These are phyloP conservation scores for cat (Felis catus) DNA, from an alignment of 2,113 vertebrate species.

Conservation along the genomic window DNA sequence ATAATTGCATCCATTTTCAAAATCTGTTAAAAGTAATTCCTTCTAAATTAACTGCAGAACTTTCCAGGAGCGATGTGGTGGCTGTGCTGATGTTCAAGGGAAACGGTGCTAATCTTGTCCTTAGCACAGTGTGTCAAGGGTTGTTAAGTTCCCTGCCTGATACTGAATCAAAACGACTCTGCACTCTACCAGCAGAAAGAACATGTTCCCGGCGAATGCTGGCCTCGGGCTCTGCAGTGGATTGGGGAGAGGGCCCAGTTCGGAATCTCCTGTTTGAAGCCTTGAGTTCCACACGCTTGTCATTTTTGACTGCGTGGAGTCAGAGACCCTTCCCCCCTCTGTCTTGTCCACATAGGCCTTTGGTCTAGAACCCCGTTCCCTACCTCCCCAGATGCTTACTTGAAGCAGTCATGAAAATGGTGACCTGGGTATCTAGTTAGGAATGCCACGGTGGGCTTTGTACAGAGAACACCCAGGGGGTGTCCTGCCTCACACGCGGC, in stretches of 20 bases:
- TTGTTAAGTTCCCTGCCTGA: constrained; percentile 81
- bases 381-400: neutral
- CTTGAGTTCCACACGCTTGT: constrained; percentile 68
- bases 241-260: constrained; percentile 63
- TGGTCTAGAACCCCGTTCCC: neutral
- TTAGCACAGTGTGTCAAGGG: constrained; percentile 80
- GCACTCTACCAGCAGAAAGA: constrained; percentile 76
- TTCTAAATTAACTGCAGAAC: constrained; percentile 78
- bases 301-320: constrained; percentile 60
- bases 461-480: neutral
- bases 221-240: constrained; percentile 63
- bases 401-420: neutral
- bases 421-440: neutral
- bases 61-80: constrained; percentile 63
- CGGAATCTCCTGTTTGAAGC: constrained; percentile 61
- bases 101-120: constrained; percentile 79
- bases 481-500: neutral
- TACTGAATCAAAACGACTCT: constrained; percentile 81
- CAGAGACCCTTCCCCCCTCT: neutral
- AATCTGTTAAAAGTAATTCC: constrained; percentile 79
- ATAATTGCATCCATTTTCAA: constrained; percentile 81
- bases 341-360: neutral
- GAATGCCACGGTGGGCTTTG: neutral
- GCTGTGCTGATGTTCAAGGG: constrained; percentile 74
- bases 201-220: constrained; percentile 58